Evolutionary conservation across 1,140 invertebrate genomes (phyloP), one percentile per base, ranked within the genome.

Genomic region (Drosophila nasuta): DNA sequence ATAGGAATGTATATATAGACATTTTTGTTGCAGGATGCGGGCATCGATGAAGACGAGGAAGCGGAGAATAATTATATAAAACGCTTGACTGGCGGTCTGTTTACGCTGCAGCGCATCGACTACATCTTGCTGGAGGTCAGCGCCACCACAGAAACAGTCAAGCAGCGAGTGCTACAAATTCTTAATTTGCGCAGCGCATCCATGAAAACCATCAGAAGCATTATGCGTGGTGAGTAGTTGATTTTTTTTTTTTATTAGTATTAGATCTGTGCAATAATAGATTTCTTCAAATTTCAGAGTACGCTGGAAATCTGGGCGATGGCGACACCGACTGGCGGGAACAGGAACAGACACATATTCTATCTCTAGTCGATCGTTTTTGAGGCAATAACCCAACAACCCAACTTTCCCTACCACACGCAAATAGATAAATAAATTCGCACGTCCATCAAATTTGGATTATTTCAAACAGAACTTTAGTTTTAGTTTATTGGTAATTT

Each of bases 121-220:
- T 98, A 98, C 91, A 97, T 99, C 72, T 96, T 99, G 92, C 93
- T 99, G 56, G 98, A 99, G 93, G 96, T 98, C 28, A 98, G 97
- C 89, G 95, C 96, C 5, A 96, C 96, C 11, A 94, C 95, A 30
- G 95, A 95, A 1, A 94, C 95, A 4, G 95, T 98, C 1, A 98
- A 98, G 92, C 97, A 98, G 90, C 93, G 97, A 74, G 97, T 99
- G 2, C 95, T 96, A 51, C 96, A 98, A 87, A 98, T 98, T 81
- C 93, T 99, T 20, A 98, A 97, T 81, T 94, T 98, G 71, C 93
- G 97, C 72, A 96, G 97, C 64, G 97, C 97, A 5, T 98, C 97
- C 0, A 94, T 99, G 25, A 98, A 98, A 93, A 97, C 97, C n/a
- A 98, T 99, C 66, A 94, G 97, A 75, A 97, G 98, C 92, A 96